These are phyloP conservation scores for Eupithecia subfuscata DNA, from an alignment of 2,888 invertebrate genomes.

Conservation along the genomic window DNA sequence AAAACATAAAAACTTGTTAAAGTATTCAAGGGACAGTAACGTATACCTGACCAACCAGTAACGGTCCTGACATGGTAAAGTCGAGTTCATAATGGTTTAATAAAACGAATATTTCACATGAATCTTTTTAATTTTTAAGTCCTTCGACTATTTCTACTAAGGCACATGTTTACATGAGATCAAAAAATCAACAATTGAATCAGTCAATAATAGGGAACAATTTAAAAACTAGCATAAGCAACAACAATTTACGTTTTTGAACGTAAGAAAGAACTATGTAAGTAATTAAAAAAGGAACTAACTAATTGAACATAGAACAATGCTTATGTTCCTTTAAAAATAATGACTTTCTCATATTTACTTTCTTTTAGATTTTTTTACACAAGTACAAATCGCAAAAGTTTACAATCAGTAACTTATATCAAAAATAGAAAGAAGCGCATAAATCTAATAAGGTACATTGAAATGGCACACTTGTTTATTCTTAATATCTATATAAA, in stretches of 20 bases:
- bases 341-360: slow-evolving; percentile 3
- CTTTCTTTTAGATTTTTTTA: not conserved
- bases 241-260: slow-evolving; percentile 4
- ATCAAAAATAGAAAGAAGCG: slow-evolving; percentile 1
- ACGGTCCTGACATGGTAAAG: slow-evolving; percentile 15
- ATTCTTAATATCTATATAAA: slow-evolving; percentile 14
- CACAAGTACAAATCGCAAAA: not conserved
- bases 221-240: not conserved
- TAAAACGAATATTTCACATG: slow-evolving; percentile 7
- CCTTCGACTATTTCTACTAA: slow-evolving; percentile 3
- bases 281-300: slow-evolving; percentile 3
- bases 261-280: too few species aligned
- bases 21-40: slow-evolving; percentile 12
- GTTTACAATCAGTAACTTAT: slow-evolving; percentile 1
- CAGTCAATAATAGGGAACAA: slow-evolving; percentile 7
- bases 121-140: slow-evolving; percentile 10
- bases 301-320: slow-evolving; percentile 1
- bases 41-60: slow-evolving; percentile 13
- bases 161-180: slow-evolving; percentile 16
- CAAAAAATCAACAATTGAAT: slow-evolving; percentile 12
- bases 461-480: slow-evolving; percentile 16
- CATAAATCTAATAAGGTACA: slow-evolving; percentile 17
- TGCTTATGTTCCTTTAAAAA: not conserved
- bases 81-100: slow-evolving; percentile 7
- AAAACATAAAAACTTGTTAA: slow-evolving; percentile 5